phyloP scores from a whole-genome alignment of 2,113 vertebrate species.

The Machaerirhynchus nigripectus region DNA sequence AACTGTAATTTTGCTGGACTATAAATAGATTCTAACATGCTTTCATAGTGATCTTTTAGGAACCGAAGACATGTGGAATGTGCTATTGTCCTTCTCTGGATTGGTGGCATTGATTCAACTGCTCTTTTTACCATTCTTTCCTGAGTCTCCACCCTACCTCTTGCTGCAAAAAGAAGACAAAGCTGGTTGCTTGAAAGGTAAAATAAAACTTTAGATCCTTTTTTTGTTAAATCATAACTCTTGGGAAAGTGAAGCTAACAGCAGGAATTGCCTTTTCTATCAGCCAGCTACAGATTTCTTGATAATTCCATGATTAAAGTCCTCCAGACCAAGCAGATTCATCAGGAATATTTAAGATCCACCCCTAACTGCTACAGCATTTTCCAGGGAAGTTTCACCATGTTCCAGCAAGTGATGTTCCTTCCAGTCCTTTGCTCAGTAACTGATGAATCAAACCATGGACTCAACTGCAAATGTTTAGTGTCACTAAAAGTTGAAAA shows the following conservation, averaged over 20 bases:
- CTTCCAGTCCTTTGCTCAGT: background rate
- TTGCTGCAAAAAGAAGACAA: conserved; percentile 77
- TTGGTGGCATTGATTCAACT: conserved; percentile 77
- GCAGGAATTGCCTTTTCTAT: background rate
- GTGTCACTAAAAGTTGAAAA: background rate
- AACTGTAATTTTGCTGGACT: background rate
- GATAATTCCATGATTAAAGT: background rate
- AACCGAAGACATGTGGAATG: conserved; percentile 80
- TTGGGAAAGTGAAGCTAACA: background rate
- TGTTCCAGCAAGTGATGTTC: background rate
- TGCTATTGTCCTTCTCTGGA: conserved; percentile 70
- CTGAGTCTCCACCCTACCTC: conserved; percentile 70
- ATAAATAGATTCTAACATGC: background rate
- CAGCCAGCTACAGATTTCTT: background rate
- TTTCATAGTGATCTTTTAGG: conserved; percentile 79
- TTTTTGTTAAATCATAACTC: background rate
- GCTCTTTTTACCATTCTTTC: conserved; percentile 70
- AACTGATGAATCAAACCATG: background rate
- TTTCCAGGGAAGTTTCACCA: background rate
- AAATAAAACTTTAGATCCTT: background rate
- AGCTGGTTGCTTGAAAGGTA: conserved; percentile 74
- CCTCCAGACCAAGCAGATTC: background rate
- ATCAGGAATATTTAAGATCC: background rate
- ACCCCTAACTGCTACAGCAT: background rate
- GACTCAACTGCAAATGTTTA: background rate